Evolutionary conservation across 2,888 invertebrate species (phyloP).

Genomic region (Lochmaea capreae): DNA sequence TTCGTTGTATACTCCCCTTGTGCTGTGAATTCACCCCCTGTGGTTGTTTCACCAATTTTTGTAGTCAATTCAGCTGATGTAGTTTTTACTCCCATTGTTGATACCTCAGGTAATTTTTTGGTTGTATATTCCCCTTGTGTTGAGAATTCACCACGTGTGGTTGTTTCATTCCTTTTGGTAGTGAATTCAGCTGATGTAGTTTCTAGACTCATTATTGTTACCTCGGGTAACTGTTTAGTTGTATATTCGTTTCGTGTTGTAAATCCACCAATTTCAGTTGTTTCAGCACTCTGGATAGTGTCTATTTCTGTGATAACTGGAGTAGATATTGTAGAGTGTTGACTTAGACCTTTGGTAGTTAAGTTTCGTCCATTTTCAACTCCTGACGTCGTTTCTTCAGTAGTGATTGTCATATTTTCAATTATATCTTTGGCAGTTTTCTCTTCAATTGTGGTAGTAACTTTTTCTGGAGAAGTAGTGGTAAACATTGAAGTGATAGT

Average conservation of each 20-base stretch:
- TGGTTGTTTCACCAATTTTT: background rate
- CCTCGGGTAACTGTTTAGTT: conserved; percentile 33
- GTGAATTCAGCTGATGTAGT: background rate
- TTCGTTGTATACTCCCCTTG: background rate
- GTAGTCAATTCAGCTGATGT: background rate
- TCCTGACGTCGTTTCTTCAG: background rate
- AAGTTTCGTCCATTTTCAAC: background rate
- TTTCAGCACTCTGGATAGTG: background rate
- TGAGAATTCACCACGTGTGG: background rate
- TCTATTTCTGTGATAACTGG: too few relatives aligned
- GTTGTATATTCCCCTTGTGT: background rate
- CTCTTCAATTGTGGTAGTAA: background rate
- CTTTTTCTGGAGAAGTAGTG: background rate
- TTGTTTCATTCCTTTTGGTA: background rate
- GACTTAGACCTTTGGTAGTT: background rate
- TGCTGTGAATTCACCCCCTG: background rate
- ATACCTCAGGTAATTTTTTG: background rate
- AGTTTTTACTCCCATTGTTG: background rate
- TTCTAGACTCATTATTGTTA: background rate
- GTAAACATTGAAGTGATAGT: background rate
- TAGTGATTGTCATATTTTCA: background rate
- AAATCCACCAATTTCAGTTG: background rate
- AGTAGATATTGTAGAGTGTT: background rate
- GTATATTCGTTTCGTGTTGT: background rate
- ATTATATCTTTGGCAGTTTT: background rate